A percentile compares a stretch with the other conserved stretches of the same genome.
These are phyloP conservation scores for Rynchops niger DNA, from an alignment of 2,113 vertebrate genomes.

Conservation along the genomic window DNA sequence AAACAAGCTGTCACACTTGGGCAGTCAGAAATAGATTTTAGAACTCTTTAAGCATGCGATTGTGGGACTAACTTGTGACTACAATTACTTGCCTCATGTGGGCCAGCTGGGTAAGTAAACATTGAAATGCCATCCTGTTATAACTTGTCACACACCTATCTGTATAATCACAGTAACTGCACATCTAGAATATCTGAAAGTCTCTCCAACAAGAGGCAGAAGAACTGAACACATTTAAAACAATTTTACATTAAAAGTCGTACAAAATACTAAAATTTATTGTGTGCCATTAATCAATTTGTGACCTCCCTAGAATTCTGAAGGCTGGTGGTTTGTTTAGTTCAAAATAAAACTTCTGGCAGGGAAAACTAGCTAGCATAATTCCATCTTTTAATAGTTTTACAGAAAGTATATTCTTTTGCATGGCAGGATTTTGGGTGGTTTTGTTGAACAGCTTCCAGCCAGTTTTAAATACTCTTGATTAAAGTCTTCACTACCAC, in stretches of 20 bases:
- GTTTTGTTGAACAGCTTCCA: not conserved
- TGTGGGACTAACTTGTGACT: not conserved
- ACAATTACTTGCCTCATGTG: not conserved
- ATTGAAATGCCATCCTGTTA: not conserved
- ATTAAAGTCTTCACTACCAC: not conserved
- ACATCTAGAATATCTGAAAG: not conserved
- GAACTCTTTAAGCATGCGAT: not conserved
- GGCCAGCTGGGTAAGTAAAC: not conserved
- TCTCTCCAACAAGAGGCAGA: not conserved
- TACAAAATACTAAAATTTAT: not conserved
- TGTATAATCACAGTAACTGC: not conserved
- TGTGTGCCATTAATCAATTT: not conserved
- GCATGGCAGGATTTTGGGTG: not conserved
- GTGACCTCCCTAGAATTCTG: not conserved
- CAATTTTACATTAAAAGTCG: not conserved
- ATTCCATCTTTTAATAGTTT: slow-evolving; percentile 5
- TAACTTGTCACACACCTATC: not conserved
- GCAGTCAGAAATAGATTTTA: not conserved
- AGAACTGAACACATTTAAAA: not conserved
- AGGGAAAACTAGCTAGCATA: not conserved
- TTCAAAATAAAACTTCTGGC: slow-evolving; percentile 22
- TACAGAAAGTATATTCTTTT: not conserved
- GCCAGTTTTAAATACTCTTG: not conserved
- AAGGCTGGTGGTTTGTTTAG: slow-evolving; percentile 12
- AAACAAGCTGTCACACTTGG: not conserved